Base-by-base conservation (phyloP, 2,888 invertebrate genomes). In the Odontocerum albicorne region DNA sequence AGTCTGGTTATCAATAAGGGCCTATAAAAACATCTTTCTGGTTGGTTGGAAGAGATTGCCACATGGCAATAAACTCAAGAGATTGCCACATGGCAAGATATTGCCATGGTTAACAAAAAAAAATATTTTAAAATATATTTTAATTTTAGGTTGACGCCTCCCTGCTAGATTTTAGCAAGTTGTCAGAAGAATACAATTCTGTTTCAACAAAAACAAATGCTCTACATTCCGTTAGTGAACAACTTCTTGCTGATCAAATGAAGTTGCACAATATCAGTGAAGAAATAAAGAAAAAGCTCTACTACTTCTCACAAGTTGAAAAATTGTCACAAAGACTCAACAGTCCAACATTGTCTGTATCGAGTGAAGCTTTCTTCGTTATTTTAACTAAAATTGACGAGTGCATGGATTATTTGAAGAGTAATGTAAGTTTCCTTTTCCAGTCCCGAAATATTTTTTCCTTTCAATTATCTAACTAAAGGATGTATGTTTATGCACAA, bases 191-290 rank as follows among this genome's bases (percentile, higher is more conserved):
- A 65, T 96, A 94, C 67, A 83, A 87, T 47, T 83, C 89, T 67
- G 96, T 96, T 0, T 91, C 95, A 0, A 86, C 88, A 56, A 96
- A 96, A 75, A 97, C 96, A 0, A 93, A 91, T 68, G 90, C 93
- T 0, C 74, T 97, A 3, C 95, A 97, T 68, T 86, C 84, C 55
- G 91, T 92, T 62, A 96, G 96, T 70, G 95, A 96, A 66, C 91
- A 96, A 66, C 75, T 97, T 4, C 82, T 96, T 59, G 87, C 89
- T 1, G 94, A 96, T 67, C 96, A 96, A 75, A 87, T 85, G 45
- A 85, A 88, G 64, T 76, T 97, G 4, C 90, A 90, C 63, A 82
- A 82, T 62, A 85, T 90, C 59, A 90, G 90, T 61, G 86, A 88
- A 59, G 87, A 86, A 51, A 87, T 97, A 49, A 87, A 88, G 44